phyloP scores from a whole-genome alignment of 2,797 vertebrate genomes.

The Pangasius mekongensis region DNA sequence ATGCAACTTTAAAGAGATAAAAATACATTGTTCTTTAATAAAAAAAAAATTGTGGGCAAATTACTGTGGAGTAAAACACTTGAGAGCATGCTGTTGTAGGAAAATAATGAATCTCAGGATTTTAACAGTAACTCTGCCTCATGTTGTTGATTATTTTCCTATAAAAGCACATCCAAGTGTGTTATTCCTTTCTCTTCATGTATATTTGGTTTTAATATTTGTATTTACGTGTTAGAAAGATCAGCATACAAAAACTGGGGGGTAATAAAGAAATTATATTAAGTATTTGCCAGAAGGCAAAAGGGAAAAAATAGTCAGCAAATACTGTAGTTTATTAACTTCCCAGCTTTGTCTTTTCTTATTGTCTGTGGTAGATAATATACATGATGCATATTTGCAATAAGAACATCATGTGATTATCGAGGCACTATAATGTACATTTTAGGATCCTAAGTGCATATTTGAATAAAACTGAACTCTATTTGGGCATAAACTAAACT shows the following conservation, averaged over 20 bases:
- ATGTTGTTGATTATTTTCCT: background rate
- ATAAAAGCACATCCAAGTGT: background rate
- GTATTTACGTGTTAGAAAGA: background rate
- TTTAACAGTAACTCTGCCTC: background rate
- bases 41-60: background rate
- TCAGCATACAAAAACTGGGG: background rate
- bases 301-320: background rate
- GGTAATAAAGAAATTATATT: background rate
- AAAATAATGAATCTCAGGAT: background rate
- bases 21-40: background rate
- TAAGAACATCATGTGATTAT: background rate
- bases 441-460: background rate
- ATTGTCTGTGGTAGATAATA: background rate
- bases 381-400: background rate
- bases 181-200: background rate
- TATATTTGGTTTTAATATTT: background rate
- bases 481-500: background rate
- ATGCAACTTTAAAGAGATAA: no score
- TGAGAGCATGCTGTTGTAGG: background rate
- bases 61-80: background rate
- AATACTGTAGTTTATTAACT: background rate
- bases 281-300: background rate
- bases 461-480: conserved; percentile 12
- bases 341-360: background rate
- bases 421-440: background rate